Conservation (phyloP, 2,797 vertebrate species). For the Somateria mollissima region DNA sequence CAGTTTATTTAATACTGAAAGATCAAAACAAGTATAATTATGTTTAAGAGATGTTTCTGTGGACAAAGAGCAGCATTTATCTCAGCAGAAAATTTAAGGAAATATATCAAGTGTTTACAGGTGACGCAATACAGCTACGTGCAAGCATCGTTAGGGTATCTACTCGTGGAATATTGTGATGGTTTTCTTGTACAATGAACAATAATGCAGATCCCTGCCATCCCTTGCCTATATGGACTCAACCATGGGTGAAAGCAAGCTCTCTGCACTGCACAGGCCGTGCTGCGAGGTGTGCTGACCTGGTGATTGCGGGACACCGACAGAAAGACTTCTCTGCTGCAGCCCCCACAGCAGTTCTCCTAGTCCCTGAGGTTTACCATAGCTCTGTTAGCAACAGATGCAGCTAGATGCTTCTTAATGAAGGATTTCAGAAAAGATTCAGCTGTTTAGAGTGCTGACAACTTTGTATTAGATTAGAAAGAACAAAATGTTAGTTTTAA, state of each 20-base stretch:
- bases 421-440: neutral
- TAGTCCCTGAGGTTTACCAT: neutral
- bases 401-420: neutral
- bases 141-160: neutral
- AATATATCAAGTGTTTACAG: neutral
- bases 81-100: neutral
- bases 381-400: neutral
- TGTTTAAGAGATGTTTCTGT: neutral
- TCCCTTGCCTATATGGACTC: neutral
- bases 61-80: neutral
- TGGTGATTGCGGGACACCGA: too few relatives aligned
- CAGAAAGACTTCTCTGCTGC: neutral
- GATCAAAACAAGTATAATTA: neutral
- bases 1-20: neutral
- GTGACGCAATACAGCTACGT: neutral
- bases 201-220: neutral
- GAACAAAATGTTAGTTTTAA: neutral
- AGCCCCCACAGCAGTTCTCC: neutral
- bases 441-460: neutral
- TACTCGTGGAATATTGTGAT: too few relatives aligned
- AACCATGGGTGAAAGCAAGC: neutral
- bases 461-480: neutral
- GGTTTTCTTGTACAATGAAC: neutral
- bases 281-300: too few relatives aligned
- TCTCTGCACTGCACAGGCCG: accelerated